Base-by-base conservation (phyloP, 2,797 vertebrate genomes). In the Champsocephalus esox region DNA sequence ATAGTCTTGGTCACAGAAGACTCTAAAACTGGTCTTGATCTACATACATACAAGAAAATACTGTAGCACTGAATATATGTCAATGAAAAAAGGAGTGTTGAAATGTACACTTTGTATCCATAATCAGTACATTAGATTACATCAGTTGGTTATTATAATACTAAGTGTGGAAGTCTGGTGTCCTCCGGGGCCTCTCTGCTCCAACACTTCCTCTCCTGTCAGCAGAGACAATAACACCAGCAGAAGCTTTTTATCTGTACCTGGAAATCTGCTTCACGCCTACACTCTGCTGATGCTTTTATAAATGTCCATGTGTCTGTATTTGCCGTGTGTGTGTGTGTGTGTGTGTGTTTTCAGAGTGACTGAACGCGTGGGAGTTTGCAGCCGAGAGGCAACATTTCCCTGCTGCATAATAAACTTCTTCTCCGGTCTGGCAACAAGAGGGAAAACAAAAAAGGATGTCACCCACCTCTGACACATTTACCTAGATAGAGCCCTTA, bases 221-320 rank as follows among this genome's bases (percentile, higher is more conserved):
- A 92, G 90, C 50, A 51, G 70, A 1, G 80, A 85, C 77, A 89
- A 93, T 92, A 93, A 93, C 84, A 17, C 75, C 79, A 81, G 72
- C 63, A 79, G 66, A 89, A 83, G 82, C 91, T 90, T 52, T 77
- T 88, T 84, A 91, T 91, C 86, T 87, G 70, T 75, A 87, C 92
- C 88, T 41, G 74, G 84, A 89, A 89, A 80, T 85, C 80, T 80
- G 74, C 80, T 88, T 66, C 59, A 62, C 70, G 56, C 85, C 80
- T 56, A 86, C 85, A 67, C 61, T 0, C 71, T 85, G 86, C 70
- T 75, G 76, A 77, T 75, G 77, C 77, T 84, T 77, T 79, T 62
- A 80, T 54, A 84, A 75, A 79, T 66, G 70, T 74, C 69, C 54
- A 51, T 81, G n/a, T n/a, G n/a, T n/a, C n/a, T n/a, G n/a, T n/a